Conservation (phyloP, 2,797 vertebrate species). For the Tarsius wallacei region DNA sequence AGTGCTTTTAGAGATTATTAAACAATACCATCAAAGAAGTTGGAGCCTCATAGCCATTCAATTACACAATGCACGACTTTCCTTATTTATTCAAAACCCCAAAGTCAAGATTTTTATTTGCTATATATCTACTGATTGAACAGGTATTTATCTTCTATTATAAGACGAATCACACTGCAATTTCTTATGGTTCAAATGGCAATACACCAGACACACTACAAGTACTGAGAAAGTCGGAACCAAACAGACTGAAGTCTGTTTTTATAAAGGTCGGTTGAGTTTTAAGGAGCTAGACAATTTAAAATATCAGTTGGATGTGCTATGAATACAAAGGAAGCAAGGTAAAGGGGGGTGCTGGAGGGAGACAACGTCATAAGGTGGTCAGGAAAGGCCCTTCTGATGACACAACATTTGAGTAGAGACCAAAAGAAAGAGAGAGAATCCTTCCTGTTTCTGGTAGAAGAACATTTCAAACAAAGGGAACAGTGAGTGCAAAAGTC, state of each 20-base stretch:
- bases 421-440: not conserved
- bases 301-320: not conserved
- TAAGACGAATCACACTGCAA: not conserved
- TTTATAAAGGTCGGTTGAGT: not conserved
- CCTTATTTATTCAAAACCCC: constrained; percentile 83
- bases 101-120: constrained; percentile 70
- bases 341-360: not conserved
- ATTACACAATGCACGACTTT: constrained; percentile 81
- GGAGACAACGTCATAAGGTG: not conserved
- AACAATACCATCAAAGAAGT: constrained; percentile 79
- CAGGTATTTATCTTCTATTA: not conserved
- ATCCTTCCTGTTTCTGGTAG: not conserved
- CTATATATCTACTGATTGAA: constrained; percentile 37
- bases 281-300: not conserved
- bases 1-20: not conserved
- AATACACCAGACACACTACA: not conserved
- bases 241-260: not conserved
- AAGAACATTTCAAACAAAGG: not conserved
- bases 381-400: not conserved
- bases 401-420: not conserved
- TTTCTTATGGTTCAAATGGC: not conserved
- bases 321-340: not conserved
- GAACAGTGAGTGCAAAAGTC: not conserved
- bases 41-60: constrained; percentile 85
- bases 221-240: not conserved